Evolutionary conservation across 1,140 invertebrate genomes (phyloP), one percentile per base, ranked within the genome.

Genomic region (Papilio aristodemus): DNA sequence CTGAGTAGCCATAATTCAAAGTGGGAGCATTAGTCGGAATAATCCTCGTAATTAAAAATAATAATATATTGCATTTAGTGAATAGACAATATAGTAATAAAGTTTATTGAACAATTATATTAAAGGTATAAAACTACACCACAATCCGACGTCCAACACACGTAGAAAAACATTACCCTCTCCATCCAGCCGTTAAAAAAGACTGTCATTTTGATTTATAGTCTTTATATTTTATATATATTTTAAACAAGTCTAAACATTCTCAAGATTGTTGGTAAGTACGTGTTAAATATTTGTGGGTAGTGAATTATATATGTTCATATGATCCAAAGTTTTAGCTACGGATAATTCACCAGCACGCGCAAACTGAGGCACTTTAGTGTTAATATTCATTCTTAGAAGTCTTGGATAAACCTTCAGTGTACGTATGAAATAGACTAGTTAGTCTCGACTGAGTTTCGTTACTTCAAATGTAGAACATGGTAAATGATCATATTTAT

Each of bases 341-440:
- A 77, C 75, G 69, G 76, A 77, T 81, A 79, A 83, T 81, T 78
- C 75, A 78, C 71, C 17, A 66, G 64, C 69, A 76, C 73, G 77
- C 71, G 75, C 74, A 77, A 74, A 68, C 66, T 75, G 68, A 60
- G 76, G 50, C 50, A 70, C 62, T 76, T 60, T 66, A 67, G 67
- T 75, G 80, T 84, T 84, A 84, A 84, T 82, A 84, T 82, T 81
- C 79, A 84, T 84, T 78, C 74, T 73, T 64, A 71, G 50, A 68
- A 71, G 73, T 80, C 79, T 75, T 73, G 70, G 74, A 76, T 78
- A 74, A 78, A 79, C 68, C 72, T 68, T 72, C 2, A 69, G 14
- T 41, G 60, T 75, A 60, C 27, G 39, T 41, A 72, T 63, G 70
- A 39, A 13, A 72, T 71, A 74, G 69, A 69, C 39, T 41, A 27